Percentiles rank a stretch among this genome's conserved stretches.
Evolutionary conservation across 2,888 invertebrate genomes (phyloP).

Genomic region (Gandaritis pyraliata): DNA sequence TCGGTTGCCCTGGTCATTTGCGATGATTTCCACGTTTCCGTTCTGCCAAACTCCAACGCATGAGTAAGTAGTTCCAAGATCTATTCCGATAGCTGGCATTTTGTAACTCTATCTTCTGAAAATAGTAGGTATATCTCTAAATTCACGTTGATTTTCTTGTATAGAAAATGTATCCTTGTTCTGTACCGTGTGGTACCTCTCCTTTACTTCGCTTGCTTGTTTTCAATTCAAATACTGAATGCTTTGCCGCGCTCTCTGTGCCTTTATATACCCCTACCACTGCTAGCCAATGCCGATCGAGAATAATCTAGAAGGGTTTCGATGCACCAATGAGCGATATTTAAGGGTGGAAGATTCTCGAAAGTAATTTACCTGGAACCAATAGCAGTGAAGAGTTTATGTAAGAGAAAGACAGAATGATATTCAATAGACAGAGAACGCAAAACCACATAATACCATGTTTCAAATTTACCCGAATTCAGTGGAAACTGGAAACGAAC

Average conservation of each 20-base stretch:
- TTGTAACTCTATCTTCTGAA: constrained; percentile 35
- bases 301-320: constrained; percentile 59
- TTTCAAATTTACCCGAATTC: constrained; percentile 39
- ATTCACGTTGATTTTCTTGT: constrained; percentile 22
- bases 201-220: constrained; percentile 51
- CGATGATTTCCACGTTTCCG: constrained; percentile 92
- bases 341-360: constrained; percentile 55
- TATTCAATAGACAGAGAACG: constrained; percentile 40
- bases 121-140: constrained; percentile 12
- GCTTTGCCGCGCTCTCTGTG: constrained; percentile 59
- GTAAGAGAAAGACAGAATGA: constrained; percentile 43
- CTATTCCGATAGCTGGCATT: constrained; percentile 78
- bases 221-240: constrained; percentile 73
- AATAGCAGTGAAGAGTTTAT: constrained; percentile 44
- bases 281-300: constrained; percentile 54
- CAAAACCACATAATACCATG: constrained; percentile 40
- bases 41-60: constrained; percentile 94
- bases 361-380: constrained; percentile 44
- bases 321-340: constrained; percentile 55
- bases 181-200: constrained; percentile 49
- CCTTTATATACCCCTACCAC: constrained; percentile 54
- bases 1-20: constrained; percentile 94
- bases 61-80: constrained; percentile 95
- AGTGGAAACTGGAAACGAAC: constrained; percentile 9
- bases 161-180: constrained; percentile 18